Base-by-base conservation (phyloP, 2,797 vertebrate genomes). In the Falco concolor region DNA sequence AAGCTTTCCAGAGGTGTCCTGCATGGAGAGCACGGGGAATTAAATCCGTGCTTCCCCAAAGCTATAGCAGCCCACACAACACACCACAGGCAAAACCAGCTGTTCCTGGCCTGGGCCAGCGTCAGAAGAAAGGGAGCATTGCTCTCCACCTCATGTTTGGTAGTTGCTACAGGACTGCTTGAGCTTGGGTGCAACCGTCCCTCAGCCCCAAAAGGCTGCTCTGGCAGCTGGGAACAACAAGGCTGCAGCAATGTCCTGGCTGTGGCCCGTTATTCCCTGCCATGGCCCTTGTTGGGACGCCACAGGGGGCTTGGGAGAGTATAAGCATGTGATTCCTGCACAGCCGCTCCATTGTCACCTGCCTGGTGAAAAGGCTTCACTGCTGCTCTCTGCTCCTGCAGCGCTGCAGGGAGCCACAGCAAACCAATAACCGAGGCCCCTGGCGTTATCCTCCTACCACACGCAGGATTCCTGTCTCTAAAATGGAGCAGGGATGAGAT, bases 391-490 rank as follows among this genome's bases (percentile, higher is more conserved):
- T 79, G 40, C n/a, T 52, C 32, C 53, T 49, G 25, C 60, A 40
- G n/a, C 68, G 5, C 34, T 12, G 28, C 53, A 38, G 34, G 56
- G 36, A 89, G 56, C 25, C 34, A 22, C 25, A 68, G 89, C 53
- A 56, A 84, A 74, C 45, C 24, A 38, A 1, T 8, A 45, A 36
- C 5, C 13, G 52, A 63, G 64, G 52, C 13, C 22, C 9, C 68
- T 74, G 47, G 34, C 61, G 21, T 89, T 57, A 69, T 88, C 76
- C 67, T 91, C 73, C 79, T 64, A 79, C 61, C n/a, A 23, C 59
- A 63, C 60, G 42, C 5, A 44, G 76, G 67, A 86, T 84, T 93
- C 70, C 52, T 64, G 52, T 9, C 95, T 90, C 90, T 94, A 64
- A 90, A 95, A 84, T 2, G 3, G 74, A 82, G 32, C 38, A 70